Conservation (phyloP, 2,797 vertebrate species). For the Phataginus tricuspis region DNA sequence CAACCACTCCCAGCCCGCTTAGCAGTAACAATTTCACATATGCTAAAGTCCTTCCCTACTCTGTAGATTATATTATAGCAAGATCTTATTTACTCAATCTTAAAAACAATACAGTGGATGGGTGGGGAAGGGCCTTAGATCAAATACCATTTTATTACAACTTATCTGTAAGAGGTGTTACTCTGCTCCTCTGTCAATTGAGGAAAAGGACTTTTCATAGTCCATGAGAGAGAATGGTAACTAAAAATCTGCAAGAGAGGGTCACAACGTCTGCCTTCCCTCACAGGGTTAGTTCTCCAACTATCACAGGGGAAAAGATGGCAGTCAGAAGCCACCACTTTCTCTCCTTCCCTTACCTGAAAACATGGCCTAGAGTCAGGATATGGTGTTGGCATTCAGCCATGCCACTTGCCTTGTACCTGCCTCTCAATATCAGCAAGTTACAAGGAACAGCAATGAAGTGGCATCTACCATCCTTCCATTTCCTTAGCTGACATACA, state of each 20-base stretch:
- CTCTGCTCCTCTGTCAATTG: neutral
- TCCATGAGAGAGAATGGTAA: neutral
- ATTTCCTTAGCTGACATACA: neutral
- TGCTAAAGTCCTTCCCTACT: neutral
- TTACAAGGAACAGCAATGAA: neutral
- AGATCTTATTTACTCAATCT: constrained; percentile 43
- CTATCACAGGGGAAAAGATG: neutral
- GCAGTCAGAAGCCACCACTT: neutral
- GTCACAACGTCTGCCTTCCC: neutral
- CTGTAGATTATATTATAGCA: neutral
- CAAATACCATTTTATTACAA: neutral
- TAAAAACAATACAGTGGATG: constrained; percentile 30
- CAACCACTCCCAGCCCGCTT: neutral
- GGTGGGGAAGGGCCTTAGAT: neutral
- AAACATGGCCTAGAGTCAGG: neutral
- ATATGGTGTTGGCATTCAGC: neutral
- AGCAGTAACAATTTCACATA: neutral
- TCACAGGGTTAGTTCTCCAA: neutral
- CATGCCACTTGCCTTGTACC: neutral
- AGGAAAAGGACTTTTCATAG: constrained; percentile 43
- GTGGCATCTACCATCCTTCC: neutral
- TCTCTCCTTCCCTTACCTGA: neutral
- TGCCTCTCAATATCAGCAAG: neutral
- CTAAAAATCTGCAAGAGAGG: neutral
- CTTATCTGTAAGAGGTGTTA: neutral